Evolutionary conservation across 1,140 invertebrate species (phyloP).

Genomic region (Pollicipes pollicipes): DNA sequence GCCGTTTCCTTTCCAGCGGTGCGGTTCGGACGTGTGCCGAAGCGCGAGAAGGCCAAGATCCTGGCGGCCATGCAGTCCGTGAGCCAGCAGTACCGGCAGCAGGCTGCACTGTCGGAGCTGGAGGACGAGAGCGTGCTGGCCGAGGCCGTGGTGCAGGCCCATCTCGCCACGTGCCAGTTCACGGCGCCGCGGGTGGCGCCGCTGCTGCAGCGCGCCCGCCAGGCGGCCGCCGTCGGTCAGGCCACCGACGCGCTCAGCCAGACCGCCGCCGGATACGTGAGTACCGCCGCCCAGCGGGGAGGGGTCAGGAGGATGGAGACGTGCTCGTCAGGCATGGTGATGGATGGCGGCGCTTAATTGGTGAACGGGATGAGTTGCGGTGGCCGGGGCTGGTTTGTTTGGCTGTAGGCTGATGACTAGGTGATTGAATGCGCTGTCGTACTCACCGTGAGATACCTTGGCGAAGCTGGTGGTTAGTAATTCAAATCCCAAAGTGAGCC

Average conservation of each 20-base stretch:
- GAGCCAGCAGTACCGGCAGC: conserved; percentile 61
- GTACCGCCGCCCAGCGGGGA: background rate
- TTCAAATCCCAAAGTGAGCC: no score
- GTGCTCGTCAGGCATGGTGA: no score
- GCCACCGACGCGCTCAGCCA: no score
- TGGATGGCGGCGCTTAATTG: no score
- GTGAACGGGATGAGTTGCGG: no score
- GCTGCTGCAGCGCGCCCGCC: conserved; percentile 42
- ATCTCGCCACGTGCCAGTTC: conserved; percentile 87
- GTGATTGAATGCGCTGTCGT: no score
- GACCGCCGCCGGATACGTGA: background rate
- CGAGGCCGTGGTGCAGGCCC: conserved; percentile 69
- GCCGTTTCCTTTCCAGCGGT: conserved; percentile 77
- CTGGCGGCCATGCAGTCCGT: conserved; percentile 95
- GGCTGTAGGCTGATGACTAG: no score
- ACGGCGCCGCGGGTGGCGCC: conserved; percentile 79
- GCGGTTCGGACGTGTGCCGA: conserved; percentile 95
- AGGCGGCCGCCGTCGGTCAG: background rate
- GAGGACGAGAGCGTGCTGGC: conserved; percentile 73
- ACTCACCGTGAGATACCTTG: no score
- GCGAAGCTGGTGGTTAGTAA: no score
- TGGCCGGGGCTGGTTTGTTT: no score
- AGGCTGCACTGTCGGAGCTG: conserved; percentile 68
- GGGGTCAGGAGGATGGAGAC: no score
- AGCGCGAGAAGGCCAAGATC: conserved; percentile 95